Evolutionary conservation across 2,113 vertebrate genomes (phyloP).

Genomic region (Zootoca vivipara): DNA sequence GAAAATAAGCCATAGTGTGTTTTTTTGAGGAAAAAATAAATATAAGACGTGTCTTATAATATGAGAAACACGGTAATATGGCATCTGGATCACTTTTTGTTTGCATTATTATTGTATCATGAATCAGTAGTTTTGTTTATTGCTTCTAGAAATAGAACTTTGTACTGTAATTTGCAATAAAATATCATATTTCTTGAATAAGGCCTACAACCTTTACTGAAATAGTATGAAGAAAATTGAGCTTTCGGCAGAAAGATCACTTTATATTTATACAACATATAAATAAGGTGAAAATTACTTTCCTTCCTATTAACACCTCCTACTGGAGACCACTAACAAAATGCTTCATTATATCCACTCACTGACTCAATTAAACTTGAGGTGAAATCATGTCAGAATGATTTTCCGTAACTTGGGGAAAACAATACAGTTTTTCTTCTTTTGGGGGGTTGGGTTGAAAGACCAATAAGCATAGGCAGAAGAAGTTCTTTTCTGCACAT

Average conservation of each 20-base stretch:
- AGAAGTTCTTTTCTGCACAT: slow-evolving; percentile 17
- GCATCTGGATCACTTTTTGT: background rate
- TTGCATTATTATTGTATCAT: background rate
- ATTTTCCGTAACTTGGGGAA: background rate
- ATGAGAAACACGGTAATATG: too few relatives aligned
- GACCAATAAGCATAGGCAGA: background rate
- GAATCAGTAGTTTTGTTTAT: background rate
- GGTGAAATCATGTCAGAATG: slow-evolving; percentile 34
- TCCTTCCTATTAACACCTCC: slow-evolving; percentile 40
- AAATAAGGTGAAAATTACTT: slow-evolving; percentile 4
- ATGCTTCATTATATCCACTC: background rate
- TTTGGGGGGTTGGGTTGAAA: background rate
- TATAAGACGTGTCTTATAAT: too few relatives aligned
- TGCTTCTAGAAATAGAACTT: background rate
- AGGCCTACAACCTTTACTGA: background rate
- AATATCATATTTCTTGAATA: background rate
- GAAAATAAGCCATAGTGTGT: too few relatives aligned
- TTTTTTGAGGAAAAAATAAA: too few relatives aligned
- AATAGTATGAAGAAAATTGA: background rate
- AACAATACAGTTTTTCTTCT: background rate
- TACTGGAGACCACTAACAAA: background rate
- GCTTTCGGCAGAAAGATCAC: background rate
- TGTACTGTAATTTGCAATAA: slow-evolving; percentile 6
- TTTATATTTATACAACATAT: slow-evolving; percentile 36
- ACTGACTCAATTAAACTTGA: background rate